Evolutionary conservation across 2,113 vertebrate genomes (phyloP).

Genomic region (Illadopsis cleaveri): DNA sequence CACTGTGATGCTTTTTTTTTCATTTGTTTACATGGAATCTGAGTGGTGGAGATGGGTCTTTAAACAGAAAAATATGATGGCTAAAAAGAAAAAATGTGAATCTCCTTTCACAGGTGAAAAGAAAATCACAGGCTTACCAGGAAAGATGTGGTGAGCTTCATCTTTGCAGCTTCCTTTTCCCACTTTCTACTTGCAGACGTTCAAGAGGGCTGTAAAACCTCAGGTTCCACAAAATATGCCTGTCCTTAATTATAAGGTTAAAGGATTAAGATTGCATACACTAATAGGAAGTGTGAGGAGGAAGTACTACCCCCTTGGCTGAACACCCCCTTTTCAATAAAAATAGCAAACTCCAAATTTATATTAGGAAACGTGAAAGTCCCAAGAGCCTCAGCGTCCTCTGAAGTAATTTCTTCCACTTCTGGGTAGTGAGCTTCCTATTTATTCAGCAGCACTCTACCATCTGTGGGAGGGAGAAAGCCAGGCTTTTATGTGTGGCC

Average conservation of each 20-base stretch:
- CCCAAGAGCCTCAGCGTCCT: background rate
- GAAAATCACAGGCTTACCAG: background rate
- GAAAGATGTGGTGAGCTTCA: background rate
- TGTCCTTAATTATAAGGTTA: background rate
- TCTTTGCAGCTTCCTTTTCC: background rate
- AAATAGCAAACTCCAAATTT: conserved; percentile 26
- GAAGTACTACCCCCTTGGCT: background rate
- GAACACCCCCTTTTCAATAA: background rate
- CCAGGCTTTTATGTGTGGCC: background rate
- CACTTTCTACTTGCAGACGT: background rate
- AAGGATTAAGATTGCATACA: background rate
- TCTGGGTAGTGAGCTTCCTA: background rate
- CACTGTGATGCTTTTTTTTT: background rate
- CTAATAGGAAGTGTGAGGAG: background rate
- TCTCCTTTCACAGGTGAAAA: background rate
- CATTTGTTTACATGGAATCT: background rate
- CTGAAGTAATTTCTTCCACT: conserved; percentile 42
- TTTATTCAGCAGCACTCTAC: conserved; percentile 20
- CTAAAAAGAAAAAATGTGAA: background rate
- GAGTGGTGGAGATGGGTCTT: background rate
- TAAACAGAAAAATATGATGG: background rate
- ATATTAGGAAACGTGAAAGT: background rate
- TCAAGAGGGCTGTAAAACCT: conserved; percentile 27
- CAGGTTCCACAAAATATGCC: background rate
- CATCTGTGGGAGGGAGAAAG: background rate